Evolutionary conservation across 2,888 invertebrate species (phyloP), one percentile per base, ranked within the genome.

Genomic region (Machimus atricapillus): DNA sequence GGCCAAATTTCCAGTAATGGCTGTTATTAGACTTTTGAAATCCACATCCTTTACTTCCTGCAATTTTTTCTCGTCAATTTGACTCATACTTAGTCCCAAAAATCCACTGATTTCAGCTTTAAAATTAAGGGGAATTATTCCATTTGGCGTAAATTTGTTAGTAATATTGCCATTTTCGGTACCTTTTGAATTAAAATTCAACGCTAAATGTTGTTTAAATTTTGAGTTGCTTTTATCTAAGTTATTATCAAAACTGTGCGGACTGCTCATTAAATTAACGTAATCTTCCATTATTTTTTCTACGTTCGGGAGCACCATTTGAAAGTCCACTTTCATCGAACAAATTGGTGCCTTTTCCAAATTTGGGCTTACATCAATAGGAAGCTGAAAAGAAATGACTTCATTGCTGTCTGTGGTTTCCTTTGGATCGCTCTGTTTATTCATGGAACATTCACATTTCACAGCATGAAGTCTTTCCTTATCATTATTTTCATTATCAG

Each of bases 101-200:
- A 46, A 27, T 5, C 85, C 85, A 34, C 27, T 74, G 1, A 74
- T 46, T 46, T 74, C 74, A 14, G 85, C 74, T 43, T 73, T 74
- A 16, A 85, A 85, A n/a, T 73, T 34, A 19, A 85, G 14, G 14
- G 85, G 74, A 31, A 82, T 34, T 82, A 37, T 82, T 27, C n/a
- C 14, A 43, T 78, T 19, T 78, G n/a, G n/a, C 19, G 23, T 19
- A 66, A 12, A 27, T 8, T 82, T 19, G 3, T 66, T 58, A 19
- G 16, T 8, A 16, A 66, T 40, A 14, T 52, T n/a, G 8, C 12
- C 31, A 2, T 52, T 52, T 66, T 27, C 66, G 12, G 23, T 0
- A 23, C 19, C 7, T 23, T 66, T 12, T 14, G 2, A 9, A 7
- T 58, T 19, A 7, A 58, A 23, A 7, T 58, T 2, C 1, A 12